phyloP scores from a whole-genome alignment of 2,888 invertebrate species.

The Catonia carolina region DNA sequence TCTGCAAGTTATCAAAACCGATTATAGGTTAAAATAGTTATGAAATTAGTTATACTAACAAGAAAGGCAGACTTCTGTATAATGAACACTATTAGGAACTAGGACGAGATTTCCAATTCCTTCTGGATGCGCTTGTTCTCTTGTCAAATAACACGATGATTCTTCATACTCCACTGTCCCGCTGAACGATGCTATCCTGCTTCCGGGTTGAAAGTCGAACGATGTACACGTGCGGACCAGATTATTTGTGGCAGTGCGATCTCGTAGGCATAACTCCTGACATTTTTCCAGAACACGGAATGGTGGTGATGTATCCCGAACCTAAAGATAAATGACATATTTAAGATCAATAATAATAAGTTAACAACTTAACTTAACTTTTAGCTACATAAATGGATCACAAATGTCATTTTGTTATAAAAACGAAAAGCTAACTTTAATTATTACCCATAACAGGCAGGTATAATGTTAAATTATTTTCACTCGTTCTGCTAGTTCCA shows the following conservation, averaged over 20 bases:
- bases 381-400: too few relatives aligned
- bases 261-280: conserved; percentile 75
- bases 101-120: conserved; percentile 84
- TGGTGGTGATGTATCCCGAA: conserved; percentile 74
- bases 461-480: too few relatives aligned
- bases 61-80: conserved; percentile 80
- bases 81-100: conserved; percentile 83
- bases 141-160: conserved; percentile 76
- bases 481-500: too few relatives aligned
- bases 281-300: conserved; percentile 84
- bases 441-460: too few relatives aligned
- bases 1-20: too few relatives aligned
- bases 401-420: too few relatives aligned
- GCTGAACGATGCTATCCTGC: conserved; percentile 73
- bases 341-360: too few relatives aligned
- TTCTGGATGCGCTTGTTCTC: conserved; percentile 80
- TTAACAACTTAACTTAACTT: too few relatives aligned
- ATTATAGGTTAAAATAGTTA: too few relatives aligned
- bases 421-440: too few relatives aligned
- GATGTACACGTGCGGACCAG: conserved; percentile 79
- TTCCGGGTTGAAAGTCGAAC: conserved; percentile 86
- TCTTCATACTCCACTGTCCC: conserved; percentile 80
- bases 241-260: conserved; percentile 68
- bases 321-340: conserved; percentile 43
- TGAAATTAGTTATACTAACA: too few relatives aligned